Conservation (phyloP, 2,113 vertebrate species). For the Nanger granti region DNA sequence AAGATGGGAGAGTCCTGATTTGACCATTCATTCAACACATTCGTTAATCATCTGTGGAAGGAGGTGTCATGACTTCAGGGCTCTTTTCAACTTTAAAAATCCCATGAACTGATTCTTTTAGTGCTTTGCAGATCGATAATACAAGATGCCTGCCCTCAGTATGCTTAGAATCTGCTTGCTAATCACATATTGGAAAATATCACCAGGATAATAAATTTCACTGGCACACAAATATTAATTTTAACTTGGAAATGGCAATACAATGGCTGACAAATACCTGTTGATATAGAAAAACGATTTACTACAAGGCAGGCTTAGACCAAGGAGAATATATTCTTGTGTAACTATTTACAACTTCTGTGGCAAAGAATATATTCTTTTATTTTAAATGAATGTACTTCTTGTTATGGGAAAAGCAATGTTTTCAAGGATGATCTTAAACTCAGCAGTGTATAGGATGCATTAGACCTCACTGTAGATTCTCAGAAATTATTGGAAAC, state of each 20-base stretch:
- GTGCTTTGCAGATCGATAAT: not conserved
- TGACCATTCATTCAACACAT: not conserved
- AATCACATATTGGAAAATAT: not conserved
- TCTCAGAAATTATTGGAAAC: slow-evolving; percentile 19
- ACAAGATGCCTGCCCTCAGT: not conserved
- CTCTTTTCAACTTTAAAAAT: not conserved
- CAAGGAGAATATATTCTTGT: not conserved
- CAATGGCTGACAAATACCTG: not conserved
- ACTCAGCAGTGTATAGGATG: not conserved
- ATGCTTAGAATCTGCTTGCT: not conserved
- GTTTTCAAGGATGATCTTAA: slow-evolving; percentile 23
- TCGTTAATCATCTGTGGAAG: not conserved
- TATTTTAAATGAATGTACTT: not conserved
- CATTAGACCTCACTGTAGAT: not conserved
- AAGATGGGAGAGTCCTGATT: not conserved
- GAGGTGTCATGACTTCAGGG: not conserved
- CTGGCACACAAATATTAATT: not conserved
- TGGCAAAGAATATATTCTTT: not conserved
- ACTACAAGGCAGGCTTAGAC: not conserved
- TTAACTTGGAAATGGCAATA: slow-evolving; percentile 1
- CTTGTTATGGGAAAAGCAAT: not conserved
- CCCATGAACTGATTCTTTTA: not conserved
- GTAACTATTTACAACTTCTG: not conserved
- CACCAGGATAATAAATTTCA: not conserved
- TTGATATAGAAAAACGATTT: not conserved